Evolutionary conservation across 2,888 invertebrate species (phyloP).

Genomic region (Carcina quercana): DNA sequence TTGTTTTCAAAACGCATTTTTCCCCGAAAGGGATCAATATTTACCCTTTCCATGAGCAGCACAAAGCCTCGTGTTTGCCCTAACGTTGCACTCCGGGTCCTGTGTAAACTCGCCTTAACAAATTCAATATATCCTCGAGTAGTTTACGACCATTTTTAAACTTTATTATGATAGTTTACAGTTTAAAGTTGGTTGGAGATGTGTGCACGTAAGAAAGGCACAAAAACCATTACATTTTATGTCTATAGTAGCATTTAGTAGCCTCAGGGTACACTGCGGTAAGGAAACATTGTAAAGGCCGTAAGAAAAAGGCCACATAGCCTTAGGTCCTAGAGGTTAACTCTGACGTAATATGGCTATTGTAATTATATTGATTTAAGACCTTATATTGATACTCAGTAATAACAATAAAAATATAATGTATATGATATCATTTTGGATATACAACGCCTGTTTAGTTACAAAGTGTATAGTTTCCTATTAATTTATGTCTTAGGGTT

Average conservation of each 20-base stretch:
- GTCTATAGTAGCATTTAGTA: constrained; percentile 68
- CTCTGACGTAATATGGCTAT: constrained; percentile 30
- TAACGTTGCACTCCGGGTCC: constrained; percentile 70
- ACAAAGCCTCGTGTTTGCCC: constrained; percentile 68
- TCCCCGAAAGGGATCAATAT: constrained; percentile 68
- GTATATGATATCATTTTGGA: too few relatives aligned
- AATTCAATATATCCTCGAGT: constrained; percentile 40
- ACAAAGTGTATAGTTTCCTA: constrained; percentile 8
- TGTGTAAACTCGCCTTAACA: constrained; percentile 65
- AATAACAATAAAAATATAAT: too few relatives aligned
- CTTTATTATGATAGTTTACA: constrained; percentile 23
- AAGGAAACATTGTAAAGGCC: constrained; percentile 54
- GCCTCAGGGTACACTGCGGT: constrained; percentile 59
- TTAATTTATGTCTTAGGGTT: too few relatives aligned
- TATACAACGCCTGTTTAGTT: too few relatives aligned
- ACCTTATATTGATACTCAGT: constrained; percentile 31
- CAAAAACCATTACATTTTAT: constrained; percentile 58
- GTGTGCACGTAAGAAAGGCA: constrained; percentile 31
- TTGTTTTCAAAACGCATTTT: constrained; percentile 68
- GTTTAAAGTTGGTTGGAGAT: constrained; percentile 22
- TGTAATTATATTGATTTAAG: constrained; percentile 50
- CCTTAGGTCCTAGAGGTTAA: constrained; percentile 43
- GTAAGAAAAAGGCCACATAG: constrained; percentile 44
- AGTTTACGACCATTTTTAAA: constrained; percentile 22
- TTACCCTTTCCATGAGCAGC: constrained; percentile 62